These are phyloP conservation scores for Falcunculus frontatus DNA, from an alignment of 2,113 vertebrate species.

Conservation along the genomic window DNA sequence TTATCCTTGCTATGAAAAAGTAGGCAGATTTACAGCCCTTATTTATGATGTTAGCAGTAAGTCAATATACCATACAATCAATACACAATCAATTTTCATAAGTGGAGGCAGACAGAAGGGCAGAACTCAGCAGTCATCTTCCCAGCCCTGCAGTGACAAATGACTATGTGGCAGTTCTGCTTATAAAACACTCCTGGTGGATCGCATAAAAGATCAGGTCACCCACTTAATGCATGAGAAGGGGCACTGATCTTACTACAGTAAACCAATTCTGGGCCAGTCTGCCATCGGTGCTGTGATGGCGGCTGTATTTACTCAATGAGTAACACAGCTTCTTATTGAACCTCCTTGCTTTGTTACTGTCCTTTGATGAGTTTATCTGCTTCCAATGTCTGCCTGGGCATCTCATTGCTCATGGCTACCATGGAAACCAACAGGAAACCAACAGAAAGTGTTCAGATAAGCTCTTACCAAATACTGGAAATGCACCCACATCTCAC, in stretches of 20 bases:
- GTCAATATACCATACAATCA: not conserved
- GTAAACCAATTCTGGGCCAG: not conserved
- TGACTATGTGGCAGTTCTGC: not conserved
- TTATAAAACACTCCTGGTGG: not conserved
- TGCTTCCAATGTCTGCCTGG: not conserved
- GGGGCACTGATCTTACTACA: not conserved
- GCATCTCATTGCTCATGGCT: not conserved
- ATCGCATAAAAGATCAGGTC: not conserved
- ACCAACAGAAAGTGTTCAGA: not conserved
- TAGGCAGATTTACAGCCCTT: not conserved
- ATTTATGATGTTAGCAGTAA: not conserved
- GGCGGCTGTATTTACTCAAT: not conserved
- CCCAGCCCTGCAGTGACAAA: not conserved
- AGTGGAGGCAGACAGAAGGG: not conserved
- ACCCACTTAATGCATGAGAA: not conserved
- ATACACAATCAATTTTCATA: not conserved
- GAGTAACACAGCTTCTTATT: not conserved
- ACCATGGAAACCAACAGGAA: too few species aligned
- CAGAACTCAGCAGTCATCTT: not conserved
- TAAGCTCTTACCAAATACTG: not conserved
- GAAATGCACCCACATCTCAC: not conserved
- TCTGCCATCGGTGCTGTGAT: not conserved
- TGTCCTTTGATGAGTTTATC: not conserved
- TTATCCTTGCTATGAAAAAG: not conserved
- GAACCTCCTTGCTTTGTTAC: not conserved